Percentiles rank a stretch among this genome's conserved stretches.
These are phyloP conservation scores for Poecilia latipinna DNA, from an alignment of 2,113 vertebrate species.

Conservation along the genomic window DNA sequence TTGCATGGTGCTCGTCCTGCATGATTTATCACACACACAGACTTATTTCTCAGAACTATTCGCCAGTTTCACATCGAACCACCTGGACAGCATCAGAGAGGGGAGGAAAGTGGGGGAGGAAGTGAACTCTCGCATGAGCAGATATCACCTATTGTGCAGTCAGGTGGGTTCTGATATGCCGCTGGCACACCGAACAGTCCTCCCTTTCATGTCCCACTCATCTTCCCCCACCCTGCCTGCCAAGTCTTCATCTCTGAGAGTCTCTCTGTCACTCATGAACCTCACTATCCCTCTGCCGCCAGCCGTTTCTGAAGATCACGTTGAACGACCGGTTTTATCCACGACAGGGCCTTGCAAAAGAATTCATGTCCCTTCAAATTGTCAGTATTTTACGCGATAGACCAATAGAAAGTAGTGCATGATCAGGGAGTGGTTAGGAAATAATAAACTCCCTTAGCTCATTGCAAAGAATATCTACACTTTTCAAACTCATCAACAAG, in stretches of 20 bases:
- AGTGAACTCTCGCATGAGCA: conserved; percentile 39
- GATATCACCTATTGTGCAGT: conserved; percentile 59
- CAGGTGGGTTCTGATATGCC: conserved; percentile 66
- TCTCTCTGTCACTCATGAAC: conserved; percentile 48
- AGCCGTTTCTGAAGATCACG: conserved; percentile 6
- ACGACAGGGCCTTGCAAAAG: background rate
- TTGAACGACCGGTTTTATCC: conserved; percentile 36
- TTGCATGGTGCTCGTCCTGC: conserved; percentile 66
- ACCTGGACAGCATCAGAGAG: conserved; percentile 29
- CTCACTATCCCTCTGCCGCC: conserved; percentile 34
- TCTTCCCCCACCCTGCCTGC: conserved; percentile 41
- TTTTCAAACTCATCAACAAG: no score
- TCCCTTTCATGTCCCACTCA: conserved; percentile 61
- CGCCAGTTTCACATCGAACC: conserved; percentile 25
- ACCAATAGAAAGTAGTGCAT: background rate
- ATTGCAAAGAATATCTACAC: no score
- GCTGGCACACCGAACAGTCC: conserved; percentile 60
- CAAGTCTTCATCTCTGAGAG: conserved; percentile 56
- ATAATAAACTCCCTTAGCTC: background rate
- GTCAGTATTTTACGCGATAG: background rate
- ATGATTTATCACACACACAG: conserved; percentile 57
- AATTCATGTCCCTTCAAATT: background rate
- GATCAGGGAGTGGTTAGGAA: background rate
- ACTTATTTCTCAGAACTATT: conserved; percentile 33
- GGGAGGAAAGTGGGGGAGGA: conserved; percentile 29